Evolutionary conservation across 2,113 vertebrate species (phyloP), one percentile per base, ranked within the genome.

Genomic region (Cyanoderma ruficeps): DNA sequence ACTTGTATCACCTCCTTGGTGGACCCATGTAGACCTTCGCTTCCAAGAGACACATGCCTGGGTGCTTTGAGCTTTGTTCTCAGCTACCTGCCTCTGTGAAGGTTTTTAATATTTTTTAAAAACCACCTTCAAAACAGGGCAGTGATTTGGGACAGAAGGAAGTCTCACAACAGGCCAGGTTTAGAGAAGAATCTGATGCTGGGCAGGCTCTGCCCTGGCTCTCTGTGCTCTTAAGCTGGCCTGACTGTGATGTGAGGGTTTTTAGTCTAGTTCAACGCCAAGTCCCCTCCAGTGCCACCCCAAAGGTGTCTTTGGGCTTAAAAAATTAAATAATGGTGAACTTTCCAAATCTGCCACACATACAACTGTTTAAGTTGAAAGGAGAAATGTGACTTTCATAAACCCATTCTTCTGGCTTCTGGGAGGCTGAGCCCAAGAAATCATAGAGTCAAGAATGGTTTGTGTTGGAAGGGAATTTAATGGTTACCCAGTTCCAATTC

Each of bases 401-500:
- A 67, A 7, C 50, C 8, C 7, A 11, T 78, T 87, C 65, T 46
- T 8, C 42, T 61, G 42, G 60, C 24, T 21, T 74, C 69, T 74
- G 55, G 21, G 41, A 82, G 24, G 35, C 42, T 61, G 56, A 87
- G 27, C 22, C 87, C 22, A 70, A 17, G 18, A 55, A 64, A 47
- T 33, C 35, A 13, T 19, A 37, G 9, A 39, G 80, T 16, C 59
- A 33, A 5, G 28, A 3, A 15, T 24, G 11, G 21, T 61, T 56
- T 47, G 30, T 5, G 23, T 65, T 41, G n/a, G 47, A 52, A 82
- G 15, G 22, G 55, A 30, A 25, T 28, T 56, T 42, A 28, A 59
- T 59, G 19, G 1, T 7, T n/a, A 13, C 4, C 24, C 3, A 6
- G 11, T 15, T 15, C 24, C 21, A 52, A 11, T 13, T n/a, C 4